phyloP scores from a whole-genome alignment of 2,113 vertebrate genomes.

The Bufo bufo region DNA sequence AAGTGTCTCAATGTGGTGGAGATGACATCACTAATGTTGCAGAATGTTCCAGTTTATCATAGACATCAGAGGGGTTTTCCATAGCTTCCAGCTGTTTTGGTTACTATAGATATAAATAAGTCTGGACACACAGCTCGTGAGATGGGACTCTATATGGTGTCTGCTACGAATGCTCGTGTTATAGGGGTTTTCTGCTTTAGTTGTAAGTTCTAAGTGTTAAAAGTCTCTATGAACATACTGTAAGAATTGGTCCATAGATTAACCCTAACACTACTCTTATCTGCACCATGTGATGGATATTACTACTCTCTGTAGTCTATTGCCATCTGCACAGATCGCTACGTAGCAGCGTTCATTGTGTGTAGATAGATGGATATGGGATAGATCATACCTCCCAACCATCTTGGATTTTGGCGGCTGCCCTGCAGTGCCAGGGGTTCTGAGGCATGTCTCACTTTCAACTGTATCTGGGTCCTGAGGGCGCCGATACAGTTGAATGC shows the following conservation, averaged over 20 bases:
- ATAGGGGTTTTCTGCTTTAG: not conserved
- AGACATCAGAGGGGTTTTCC: conserved; percentile 34
- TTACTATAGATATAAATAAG: conserved; percentile 39
- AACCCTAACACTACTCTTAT: not conserved
- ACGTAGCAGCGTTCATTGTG: too few relatives aligned
- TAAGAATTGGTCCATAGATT: not conserved
- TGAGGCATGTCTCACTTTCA: too few relatives aligned
- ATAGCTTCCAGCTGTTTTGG: conserved; percentile 27
- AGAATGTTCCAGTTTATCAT: conserved; percentile 29
- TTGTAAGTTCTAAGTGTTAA: not conserved
- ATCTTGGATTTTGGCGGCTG: too few relatives aligned
- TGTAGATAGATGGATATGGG: too few relatives aligned
- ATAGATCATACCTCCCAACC: too few relatives aligned
- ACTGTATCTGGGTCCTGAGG: too few relatives aligned
- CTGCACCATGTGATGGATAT: not conserved
- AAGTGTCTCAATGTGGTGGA: conserved; percentile 1
- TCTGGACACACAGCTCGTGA: not conserved
- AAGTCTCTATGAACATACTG: not conserved
- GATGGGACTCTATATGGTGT: not conserved
- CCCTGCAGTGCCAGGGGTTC: too few relatives aligned
- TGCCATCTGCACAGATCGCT: not conserved
- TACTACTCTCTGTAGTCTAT: not conserved
- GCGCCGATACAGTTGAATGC: too few relatives aligned
- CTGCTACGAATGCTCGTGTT: not conserved
- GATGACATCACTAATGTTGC: conserved; percentile 37